phyloP scores from a whole-genome alignment of 2,113 vertebrate species.

The Fregata magnificens region DNA sequence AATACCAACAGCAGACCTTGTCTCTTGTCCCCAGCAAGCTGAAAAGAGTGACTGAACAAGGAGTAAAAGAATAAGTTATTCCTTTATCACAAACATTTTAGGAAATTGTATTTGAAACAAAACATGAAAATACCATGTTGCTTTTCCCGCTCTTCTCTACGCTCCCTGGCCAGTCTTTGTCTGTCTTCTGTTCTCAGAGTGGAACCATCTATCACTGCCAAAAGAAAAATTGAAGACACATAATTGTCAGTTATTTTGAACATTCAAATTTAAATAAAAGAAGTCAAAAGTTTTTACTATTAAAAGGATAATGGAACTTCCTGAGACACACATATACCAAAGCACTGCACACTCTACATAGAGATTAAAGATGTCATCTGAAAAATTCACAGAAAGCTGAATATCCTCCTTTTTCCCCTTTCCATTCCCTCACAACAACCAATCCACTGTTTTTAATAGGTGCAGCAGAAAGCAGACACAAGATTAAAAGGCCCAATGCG shows the following conservation, averaged over 20 bases:
- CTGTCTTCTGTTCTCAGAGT: slow-evolving; percentile 87
- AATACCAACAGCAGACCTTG: not conserved
- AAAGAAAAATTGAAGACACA: slow-evolving; percentile 7
- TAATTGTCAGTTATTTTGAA: not conserved
- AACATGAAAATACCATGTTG: slow-evolving; percentile 81
- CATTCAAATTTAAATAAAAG: not conserved
- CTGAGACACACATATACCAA: not conserved
- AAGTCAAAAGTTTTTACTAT: not conserved
- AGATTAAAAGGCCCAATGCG: not conserved
- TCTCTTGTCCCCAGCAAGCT: not conserved
- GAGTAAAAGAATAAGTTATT: not conserved
- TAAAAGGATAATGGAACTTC: not conserved
- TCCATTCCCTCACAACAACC: not conserved
- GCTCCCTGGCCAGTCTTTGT: slow-evolving; percentile 89
- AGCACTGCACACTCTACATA: not conserved
- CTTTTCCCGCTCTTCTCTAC: slow-evolving; percentile 87
- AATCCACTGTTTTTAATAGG: not conserved
- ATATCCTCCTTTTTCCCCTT: not conserved
- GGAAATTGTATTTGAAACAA: not conserved
- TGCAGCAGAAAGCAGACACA: not conserved
- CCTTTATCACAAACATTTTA: not conserved
- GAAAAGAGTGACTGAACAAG: not conserved
- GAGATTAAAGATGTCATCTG: not conserved
- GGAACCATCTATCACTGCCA: slow-evolving; percentile 87
- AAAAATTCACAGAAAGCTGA: not conserved